A percentile compares a stretch with the other conserved stretches of the same genome.
These are phyloP conservation scores for Archocentrus centrarchus DNA, from an alignment of 2,113 vertebrate species.

Conservation along the genomic window DNA sequence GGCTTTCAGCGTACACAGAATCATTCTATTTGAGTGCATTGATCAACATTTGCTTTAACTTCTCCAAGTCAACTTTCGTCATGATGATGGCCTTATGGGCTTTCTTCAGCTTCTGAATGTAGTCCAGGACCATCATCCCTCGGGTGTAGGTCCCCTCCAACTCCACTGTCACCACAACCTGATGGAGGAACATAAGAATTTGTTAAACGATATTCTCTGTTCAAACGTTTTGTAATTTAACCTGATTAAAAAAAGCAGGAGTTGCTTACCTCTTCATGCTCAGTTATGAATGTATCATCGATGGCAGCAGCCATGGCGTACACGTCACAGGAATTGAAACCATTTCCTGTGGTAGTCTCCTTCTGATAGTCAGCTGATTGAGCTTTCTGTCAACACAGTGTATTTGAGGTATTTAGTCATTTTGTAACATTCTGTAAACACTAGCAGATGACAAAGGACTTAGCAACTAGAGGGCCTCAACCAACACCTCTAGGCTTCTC, in stretches of 20 bases:
- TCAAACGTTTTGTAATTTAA: neutral
- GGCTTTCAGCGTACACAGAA: neutral
- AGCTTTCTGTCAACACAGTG: slow-evolving; percentile 9
- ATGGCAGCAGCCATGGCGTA: slow-evolving; percentile 82
- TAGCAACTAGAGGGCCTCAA: neutral
- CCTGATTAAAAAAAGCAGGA: neutral
- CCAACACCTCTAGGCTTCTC: neutral
- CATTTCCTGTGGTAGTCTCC: slow-evolving; percentile 50
- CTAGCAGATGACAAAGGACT: neutral
- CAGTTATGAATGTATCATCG: slow-evolving; percentile 65
- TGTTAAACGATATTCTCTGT: neutral
- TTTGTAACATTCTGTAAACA: neutral
- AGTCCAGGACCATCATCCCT: slow-evolving; percentile 81
- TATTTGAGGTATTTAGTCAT: neutral
- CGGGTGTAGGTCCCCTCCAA: slow-evolving; percentile 67
- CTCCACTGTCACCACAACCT: slow-evolving; percentile 75
- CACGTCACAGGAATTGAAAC: slow-evolving; percentile 80
- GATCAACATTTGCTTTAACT: slow-evolving; percentile 73
- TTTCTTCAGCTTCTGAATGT: slow-evolving; percentile 70
- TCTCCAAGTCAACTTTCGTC: slow-evolving; percentile 75
- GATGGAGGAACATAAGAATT: neutral
- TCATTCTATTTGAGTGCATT: slow-evolving; percentile 69
- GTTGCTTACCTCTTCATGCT: slow-evolving; percentile 47
- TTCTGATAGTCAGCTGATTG: slow-evolving; percentile 40
- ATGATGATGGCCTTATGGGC: slow-evolving; percentile 76